Evolutionary conservation across 2,797 vertebrate genomes (phyloP).

Genomic region (Cuculus canorus): DNA sequence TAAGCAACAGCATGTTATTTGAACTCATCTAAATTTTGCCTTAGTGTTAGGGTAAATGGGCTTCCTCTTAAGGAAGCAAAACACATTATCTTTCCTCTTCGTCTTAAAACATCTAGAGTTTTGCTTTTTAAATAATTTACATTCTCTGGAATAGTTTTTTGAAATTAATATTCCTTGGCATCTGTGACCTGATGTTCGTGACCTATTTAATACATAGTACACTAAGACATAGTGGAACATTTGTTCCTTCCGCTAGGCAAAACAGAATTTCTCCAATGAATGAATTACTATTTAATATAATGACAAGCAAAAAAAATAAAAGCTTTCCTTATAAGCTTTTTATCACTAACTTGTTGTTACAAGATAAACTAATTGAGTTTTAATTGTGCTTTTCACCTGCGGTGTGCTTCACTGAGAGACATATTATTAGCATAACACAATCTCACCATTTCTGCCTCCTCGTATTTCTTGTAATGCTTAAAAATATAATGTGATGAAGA

Average conservation of each 20-base stretch:
- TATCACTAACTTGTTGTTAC: conserved; percentile 36
- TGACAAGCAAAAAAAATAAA: background rate
- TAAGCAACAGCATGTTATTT: background rate
- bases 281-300: background rate
- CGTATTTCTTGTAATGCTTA: background rate
- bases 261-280: background rate
- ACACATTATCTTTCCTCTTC: background rate
- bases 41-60: background rate
- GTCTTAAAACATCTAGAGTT: background rate
- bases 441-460: background rate
- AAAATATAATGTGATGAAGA: background rate
- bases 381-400: conserved; percentile 25
- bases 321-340: conserved; percentile 32
- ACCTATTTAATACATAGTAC: conserved; percentile 58
- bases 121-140: background rate
- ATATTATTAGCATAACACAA: background rate
- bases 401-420: background rate
- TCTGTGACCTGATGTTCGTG: conserved; percentile 12
- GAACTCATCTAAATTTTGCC: background rate
- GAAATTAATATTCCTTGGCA: conserved; percentile 38
- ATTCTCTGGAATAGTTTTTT: background rate
- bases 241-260: background rate
- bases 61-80: background rate
- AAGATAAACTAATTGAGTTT: conserved; percentile 59
- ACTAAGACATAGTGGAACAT: background rate